Base-by-base conservation (phyloP, 2,888 invertebrate genomes). In the Bedellia somnulentella region DNA sequence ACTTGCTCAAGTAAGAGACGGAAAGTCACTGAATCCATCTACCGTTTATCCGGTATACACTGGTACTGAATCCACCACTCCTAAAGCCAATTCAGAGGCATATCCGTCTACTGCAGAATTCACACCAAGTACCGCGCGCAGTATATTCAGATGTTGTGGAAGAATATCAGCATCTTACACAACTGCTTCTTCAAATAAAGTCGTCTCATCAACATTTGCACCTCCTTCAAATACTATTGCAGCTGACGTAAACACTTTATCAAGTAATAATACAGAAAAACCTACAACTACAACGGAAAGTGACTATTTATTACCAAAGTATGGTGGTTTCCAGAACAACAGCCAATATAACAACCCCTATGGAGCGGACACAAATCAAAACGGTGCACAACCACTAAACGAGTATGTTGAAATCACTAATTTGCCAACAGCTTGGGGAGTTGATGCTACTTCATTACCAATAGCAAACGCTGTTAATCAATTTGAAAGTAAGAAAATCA, bases 151-250 rank as follows among this genome's bases (percentile, higher is more conserved):
- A 50, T 70, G 71, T 41, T 67, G 73, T 37, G 63, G 64, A 21
- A 59, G 62, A 42, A 73, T 71, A 47, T 67, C 73, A 34, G 73
- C 71, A 3, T 70, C 73, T 11, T 73, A 75, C 35, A 73, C 68
- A 9, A 58, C 71, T 22, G 51, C 64, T 2, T 43, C 68, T 1
- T 57, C 62, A 4, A 47, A 57, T 1, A 44, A 44, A 35, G 47
- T 47, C 2, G 30, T 43, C 5, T 47, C 55, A 11, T 57, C 57
- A 4, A 55, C 63, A 4, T 57, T 76, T 4, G 67, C 73, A n/a
- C 58, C 75, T 4, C 73, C 68, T 27, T 70, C 75, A 1, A 79
- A 80, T 27, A 67, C 67, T 12, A 66, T 77, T 12, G 52, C 60
- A 22, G 45, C 44, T 11, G 61, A 52, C 28, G 39, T 52, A 1